A percentile compares a stretch with the other conserved stretches of the same genome.
These are phyloP conservation scores for Pseudanteris insignis DNA, from an alignment of 2,888 invertebrate genomes.

Conservation along the genomic window DNA sequence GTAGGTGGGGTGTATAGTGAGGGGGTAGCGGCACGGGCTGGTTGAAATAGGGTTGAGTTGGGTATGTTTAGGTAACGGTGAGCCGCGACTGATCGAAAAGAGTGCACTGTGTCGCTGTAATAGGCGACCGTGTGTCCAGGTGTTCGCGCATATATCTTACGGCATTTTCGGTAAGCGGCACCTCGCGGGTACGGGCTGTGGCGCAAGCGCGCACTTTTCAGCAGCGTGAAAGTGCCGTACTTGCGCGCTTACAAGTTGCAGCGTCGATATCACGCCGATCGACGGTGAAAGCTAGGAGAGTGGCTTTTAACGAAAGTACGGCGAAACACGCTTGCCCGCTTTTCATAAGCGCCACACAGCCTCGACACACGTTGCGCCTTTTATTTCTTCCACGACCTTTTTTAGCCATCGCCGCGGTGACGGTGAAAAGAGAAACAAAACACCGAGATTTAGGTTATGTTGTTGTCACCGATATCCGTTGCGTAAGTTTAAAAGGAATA, in stretches of 20 bases:
- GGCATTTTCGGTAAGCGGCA: slow-evolving; percentile 43
- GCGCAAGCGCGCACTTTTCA: slow-evolving; percentile 36
- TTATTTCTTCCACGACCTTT: neutral
- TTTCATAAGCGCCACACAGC: neutral
- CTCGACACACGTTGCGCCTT: neutral
- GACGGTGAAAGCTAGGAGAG: slow-evolving; percentile 40
- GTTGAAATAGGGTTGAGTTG: too few relatives aligned
- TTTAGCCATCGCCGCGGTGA: too few relatives aligned
- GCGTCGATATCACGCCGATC: slow-evolving; percentile 29
- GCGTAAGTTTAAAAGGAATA: too few relatives aligned
- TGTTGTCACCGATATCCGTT: too few relatives aligned
- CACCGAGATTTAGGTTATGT: too few relatives aligned
- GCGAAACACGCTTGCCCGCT: too few relatives aligned
- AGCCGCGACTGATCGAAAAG: slow-evolving; percentile 34
- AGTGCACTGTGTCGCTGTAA: slow-evolving; percentile 48
- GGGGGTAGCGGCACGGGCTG: slow-evolving; percentile 7
- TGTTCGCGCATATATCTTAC: slow-evolving; percentile 26
- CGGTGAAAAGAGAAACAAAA: too few relatives aligned
- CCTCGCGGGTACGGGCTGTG: slow-evolving; percentile 23
- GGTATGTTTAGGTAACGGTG: too few relatives aligned
- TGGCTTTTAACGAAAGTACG: slow-evolving; percentile 33
- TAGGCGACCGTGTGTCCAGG: slow-evolving; percentile 42
- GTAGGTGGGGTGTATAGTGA: too few relatives aligned
- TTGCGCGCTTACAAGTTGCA: slow-evolving; percentile 36
- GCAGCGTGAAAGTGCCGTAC: slow-evolving; percentile 37